Conservation (phyloP, 2,113 vertebrate species). For the Sceloporus undulatus region DNA sequence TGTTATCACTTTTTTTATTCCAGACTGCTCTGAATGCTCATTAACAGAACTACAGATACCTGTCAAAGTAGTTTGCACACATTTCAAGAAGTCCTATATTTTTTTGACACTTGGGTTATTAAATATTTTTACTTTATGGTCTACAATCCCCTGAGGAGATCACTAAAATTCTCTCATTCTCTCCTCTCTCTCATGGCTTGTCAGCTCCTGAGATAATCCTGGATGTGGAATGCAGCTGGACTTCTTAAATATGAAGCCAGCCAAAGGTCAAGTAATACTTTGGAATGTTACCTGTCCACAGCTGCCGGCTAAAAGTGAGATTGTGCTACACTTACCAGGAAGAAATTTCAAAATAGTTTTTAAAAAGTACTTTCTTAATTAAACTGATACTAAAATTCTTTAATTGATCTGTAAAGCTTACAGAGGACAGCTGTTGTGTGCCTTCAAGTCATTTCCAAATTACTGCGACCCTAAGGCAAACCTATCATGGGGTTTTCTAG, state of each 20-base stretch:
- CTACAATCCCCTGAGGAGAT: constrained; percentile 13
- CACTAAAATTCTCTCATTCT: not conserved
- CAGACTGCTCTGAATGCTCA: not conserved
- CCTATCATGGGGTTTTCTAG: too few relatives aligned
- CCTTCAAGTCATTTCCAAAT: too few relatives aligned
- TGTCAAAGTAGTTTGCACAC: not conserved
- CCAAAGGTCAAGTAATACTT: constrained; percentile 29
- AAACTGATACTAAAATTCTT: not conserved
- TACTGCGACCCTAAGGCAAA: too few relatives aligned
- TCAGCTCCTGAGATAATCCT: constrained; percentile 47
- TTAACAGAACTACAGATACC: not conserved
- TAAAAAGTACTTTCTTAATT: constrained; percentile 4
- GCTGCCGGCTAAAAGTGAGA: not conserved
- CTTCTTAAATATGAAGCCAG: constrained; percentile 20
- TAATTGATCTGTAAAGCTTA: not conserved
- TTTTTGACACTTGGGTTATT: not conserved
- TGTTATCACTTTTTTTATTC: not conserved
- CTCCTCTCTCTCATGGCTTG: constrained; percentile 25
- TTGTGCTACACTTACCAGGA: not conserved
- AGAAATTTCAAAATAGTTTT: not conserved
- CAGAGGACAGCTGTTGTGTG: not conserved
- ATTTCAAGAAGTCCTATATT: not conserved
- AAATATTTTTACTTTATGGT: constrained; percentile 33
- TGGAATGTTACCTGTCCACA: constrained; percentile 51
- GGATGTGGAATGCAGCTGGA: constrained; percentile 54